Evolutionary conservation across 2,113 vertebrate genomes (phyloP), one percentile per base, ranked within the genome.

Genomic region (Halichoeres trimaculatus): DNA sequence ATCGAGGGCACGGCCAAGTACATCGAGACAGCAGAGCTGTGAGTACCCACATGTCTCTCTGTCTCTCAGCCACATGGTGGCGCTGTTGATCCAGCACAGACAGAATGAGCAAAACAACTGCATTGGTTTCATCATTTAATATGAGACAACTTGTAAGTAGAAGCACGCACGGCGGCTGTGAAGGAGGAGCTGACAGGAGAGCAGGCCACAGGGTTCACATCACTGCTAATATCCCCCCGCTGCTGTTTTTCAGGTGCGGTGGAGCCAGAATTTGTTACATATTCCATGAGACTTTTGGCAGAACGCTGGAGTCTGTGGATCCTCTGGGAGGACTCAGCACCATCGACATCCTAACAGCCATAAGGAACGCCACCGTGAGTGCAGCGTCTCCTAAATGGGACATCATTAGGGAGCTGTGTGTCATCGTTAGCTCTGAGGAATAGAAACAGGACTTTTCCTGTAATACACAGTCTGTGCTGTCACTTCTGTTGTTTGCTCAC

Each of bases 1-100:
- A 99, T 99, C 64, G 98, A 99, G 92, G 98, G 98, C 89, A 99
- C 98, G 12, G 98, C 98, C 91, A 99, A 99, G 88, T 98, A 99
- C 89, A 99, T 99, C 17, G 98, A 99, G 91, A 99, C 98, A 2
- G 96, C 98, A 0, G 98, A 99, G 65, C 94, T 99, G 98, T 99
- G 90, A 96, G 98, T 96, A 78, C 17, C 2, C 4, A 3, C 1
- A 12, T 19, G 36, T n/a, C 24, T 10, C 17, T 41, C 45, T 51
- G 5, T 54, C 0, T 0, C 10, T 53, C 41, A 0, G 52, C 86
- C 88, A 91, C 87, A 68, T 0, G 81, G 87, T 57, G 87, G 19
- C 3, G 85, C 88, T 88, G 86, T 88, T 74, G 79, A 11, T 71
- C 76, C 78, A 47, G 69, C 0, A 2, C 11, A 26, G 51, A 12